Evolutionary conservation across 2,113 vertebrate genomes (phyloP).

Genomic region (Gambusia affinis): DNA sequence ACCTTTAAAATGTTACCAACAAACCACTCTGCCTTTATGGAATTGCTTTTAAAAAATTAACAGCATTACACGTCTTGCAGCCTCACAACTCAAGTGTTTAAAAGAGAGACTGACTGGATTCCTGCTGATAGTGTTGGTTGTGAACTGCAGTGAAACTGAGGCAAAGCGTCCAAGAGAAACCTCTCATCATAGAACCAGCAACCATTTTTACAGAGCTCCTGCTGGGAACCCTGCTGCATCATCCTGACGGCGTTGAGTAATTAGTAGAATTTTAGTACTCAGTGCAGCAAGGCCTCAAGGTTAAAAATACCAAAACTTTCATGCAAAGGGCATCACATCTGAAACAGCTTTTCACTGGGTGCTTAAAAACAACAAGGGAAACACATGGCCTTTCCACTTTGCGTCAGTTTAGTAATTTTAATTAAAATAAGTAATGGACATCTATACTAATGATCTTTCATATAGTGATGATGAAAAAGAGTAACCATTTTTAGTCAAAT

Average conservation of each 20-base stretch:
- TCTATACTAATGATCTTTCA: constrained; percentile 8
- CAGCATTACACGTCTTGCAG: neutral
- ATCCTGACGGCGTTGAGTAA: neutral
- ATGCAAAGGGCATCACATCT: constrained; percentile 8
- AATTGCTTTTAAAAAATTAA: neutral
- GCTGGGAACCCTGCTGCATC: neutral
- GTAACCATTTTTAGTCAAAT: too few species aligned
- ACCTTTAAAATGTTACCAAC: neutral
- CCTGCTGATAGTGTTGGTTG: neutral
- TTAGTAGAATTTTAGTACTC: constrained; percentile 22
- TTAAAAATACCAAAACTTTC: constrained; percentile 45
- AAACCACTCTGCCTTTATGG: neutral
- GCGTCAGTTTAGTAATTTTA: constrained; percentile 43
- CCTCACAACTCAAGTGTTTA: neutral
- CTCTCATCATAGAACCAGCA: neutral
- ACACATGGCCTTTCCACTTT: constrained; percentile 4
- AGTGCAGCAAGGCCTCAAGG: constrained; percentile 1
- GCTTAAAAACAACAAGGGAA: constrained; percentile 50
- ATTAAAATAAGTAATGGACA: constrained; percentile 23
- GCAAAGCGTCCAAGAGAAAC: neutral
- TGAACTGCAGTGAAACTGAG: neutral
- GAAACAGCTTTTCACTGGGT: constrained; percentile 18
- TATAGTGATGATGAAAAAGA: neutral
- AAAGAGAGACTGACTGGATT: neutral
- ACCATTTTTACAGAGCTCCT: neutral